Evolutionary conservation across 2,888 invertebrate genomes (phyloP), one percentile per base, ranked within the genome.

Genomic region (Trichogramma evanescens): DNA sequence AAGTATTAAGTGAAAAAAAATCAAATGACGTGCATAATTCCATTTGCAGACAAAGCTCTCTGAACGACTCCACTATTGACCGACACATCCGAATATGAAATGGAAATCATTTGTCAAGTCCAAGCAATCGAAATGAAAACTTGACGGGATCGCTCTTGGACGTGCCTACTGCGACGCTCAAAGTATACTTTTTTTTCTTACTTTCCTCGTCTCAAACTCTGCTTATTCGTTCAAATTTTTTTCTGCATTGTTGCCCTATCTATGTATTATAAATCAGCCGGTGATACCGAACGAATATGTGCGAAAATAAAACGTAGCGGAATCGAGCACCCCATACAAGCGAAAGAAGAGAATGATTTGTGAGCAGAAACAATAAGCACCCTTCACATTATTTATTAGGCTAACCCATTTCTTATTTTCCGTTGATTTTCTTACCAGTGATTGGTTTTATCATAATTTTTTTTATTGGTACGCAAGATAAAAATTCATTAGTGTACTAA

Each of bases 321-420:
- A 65, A 65, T 66, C 26, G 51, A 13, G 60, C 70, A 65, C 72
- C 76, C 73, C 74, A 73, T 72, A 2, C 13, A 13, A 13, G 75
- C 75, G 76, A 76, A 74, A 74, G 74, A 69, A 73, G 73, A 70
- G 74, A 71, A 75, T 76, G 76, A 76, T 76, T 76, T 76, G 76
- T 76, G 76, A 76, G 75, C 71, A 71, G 74, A 76, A 76, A 76
- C 76, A 75, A 76, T 76, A 76, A 76, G 74, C 76, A 72, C 71
- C 72, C 75, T 71, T 69, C 76, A 72, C 74, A 76, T 75, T 76
- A 76, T 76, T 76, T 74, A 76, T 76, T 75, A 75, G 71, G 63
- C 68, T 69, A 69, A 71, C 71, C 68, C 69, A 66, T 65, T 13
- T 13, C 13, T 13, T 13, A 13, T 13, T 13, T 13, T 13, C 13